phyloP scores from a whole-genome alignment of 2,113 vertebrate species.

The Amazona guildingii region DNA sequence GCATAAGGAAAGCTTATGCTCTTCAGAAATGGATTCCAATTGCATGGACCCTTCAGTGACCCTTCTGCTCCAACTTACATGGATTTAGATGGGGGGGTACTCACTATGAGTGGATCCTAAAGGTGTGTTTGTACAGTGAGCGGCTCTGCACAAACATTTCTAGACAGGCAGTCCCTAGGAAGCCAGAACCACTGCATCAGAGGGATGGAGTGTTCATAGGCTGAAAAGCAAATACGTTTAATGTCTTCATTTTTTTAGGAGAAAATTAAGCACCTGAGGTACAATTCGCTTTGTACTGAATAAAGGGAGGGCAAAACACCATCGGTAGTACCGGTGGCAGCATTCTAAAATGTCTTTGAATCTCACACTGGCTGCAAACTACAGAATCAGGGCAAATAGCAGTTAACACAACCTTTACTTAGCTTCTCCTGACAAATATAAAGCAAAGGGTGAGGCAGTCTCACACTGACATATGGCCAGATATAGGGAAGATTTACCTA shows the following conservation, averaged over 20 bases:
- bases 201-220: neutral
- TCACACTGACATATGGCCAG: neutral
- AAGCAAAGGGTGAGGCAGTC: neutral
- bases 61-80: neutral
- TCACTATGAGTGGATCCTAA: neutral
- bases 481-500: neutral
- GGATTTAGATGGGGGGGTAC: neutral
- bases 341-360: conserved; percentile 1
- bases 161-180: neutral
- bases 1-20: conserved; percentile 15
- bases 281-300: neutral
- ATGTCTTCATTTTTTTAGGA: neutral
- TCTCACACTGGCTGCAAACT: neutral
- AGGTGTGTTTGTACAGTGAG: neutral
- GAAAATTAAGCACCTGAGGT: neutral
- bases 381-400: conserved; percentile 16
- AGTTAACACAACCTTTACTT: conserved; percentile 44
- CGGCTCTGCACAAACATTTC: conserved; percentile 14
- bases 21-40: neutral
- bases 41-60: neutral
- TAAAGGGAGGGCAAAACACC: conserved; percentile 15
- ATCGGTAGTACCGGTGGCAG: neutral
- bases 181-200: neutral
- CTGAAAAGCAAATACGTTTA: conserved; percentile 35
- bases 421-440: conserved; percentile 16